Evolutionary conservation across 1,140 invertebrate genomes (phyloP), one percentile per base, ranked within the genome.

Genomic region (Hyles euphorbiae): DNA sequence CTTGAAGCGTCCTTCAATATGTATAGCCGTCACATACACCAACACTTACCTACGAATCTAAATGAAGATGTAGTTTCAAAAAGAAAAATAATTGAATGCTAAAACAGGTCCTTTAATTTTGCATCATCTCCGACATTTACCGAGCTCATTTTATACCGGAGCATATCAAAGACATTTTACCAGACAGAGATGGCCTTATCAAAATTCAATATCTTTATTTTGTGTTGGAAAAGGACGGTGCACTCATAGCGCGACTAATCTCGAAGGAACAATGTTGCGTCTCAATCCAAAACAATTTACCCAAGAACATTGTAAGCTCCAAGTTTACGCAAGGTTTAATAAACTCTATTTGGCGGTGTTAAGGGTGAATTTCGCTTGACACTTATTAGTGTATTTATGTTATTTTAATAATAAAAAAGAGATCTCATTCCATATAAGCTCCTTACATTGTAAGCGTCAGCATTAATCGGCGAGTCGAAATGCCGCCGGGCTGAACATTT

Each of bases 181-280:
- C 56, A 70, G 74, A 79, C 62, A 82, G 74, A 78, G 75, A 81
- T 61, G 68, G 66, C 66, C 67, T 84, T 84, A 86, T 86, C 83
- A 76, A 79, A 82, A 84, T 84, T 78, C 81, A 81, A 87, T 84
- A 87, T 87, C 81, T 86, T 84, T 83, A 87, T 82, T 63, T 82
- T 75, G 75, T 67, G 74, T 74, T 72, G 72, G 79, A 87, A 75
- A 83, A 81, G 81, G 81, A 86, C 72, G 74, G 72, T 78, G 73
- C 63, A 72, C 70, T 75, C 68, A 68, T 64, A 74, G 63, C 71
- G 69, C 64, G 61, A 75, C 72, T 86, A 84, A 86, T 84, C 78
- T 79, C 70, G 78, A 80, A 73, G 70, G 64, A 83, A 87, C 81
- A 85, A 81, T 76, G 81, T 87, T 74, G 78, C 72, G 65, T 68